phyloP scores from a whole-genome alignment of 2,113 vertebrate species.

The Brachyhypopomus gauderio region DNA sequence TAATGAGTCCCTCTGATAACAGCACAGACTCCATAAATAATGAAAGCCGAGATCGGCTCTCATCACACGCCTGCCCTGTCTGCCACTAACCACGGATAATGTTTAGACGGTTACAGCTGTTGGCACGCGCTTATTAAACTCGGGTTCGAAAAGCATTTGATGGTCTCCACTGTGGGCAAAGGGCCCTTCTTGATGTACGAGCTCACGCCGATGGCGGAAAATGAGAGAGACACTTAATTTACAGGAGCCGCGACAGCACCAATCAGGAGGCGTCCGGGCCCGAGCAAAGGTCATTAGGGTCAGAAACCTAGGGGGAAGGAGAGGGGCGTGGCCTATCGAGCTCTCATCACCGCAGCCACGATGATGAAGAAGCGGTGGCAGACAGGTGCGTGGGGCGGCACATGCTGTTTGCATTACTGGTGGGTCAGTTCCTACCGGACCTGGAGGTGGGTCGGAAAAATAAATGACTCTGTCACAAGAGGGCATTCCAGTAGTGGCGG shows the following conservation, averaged over 20 bases:
- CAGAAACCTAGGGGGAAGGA: constrained; percentile 32
- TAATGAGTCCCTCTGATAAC: constrained; percentile 73
- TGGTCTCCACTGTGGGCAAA: constrained; percentile 54
- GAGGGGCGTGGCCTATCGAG: constrained; percentile 3
- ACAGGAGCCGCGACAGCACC: constrained; percentile 53
- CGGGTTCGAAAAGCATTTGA: constrained; percentile 65
- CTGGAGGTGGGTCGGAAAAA: not conserved
- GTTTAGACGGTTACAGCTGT: constrained; percentile 61
- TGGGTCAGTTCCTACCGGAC: not conserved
- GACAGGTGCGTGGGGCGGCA: constrained; percentile 30
- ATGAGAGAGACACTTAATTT: constrained; percentile 65
- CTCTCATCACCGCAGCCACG: not conserved
- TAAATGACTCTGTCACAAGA: not conserved
- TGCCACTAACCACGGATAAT: constrained; percentile 72
- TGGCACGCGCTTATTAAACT: constrained; percentile 67
- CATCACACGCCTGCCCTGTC: constrained; percentile 64
- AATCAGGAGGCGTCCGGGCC: constrained; percentile 58
- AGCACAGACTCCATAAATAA: constrained; percentile 69
- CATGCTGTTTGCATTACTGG: constrained; percentile 37
- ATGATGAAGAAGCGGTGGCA: constrained; percentile 12
- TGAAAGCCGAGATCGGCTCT: constrained; percentile 69
- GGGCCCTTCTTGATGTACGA: constrained; percentile 58
- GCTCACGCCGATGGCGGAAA: constrained; percentile 49
- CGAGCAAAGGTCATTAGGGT: constrained; percentile 47
- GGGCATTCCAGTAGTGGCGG: not conserved